Base-by-base conservation (phyloP, 2,888 invertebrate genomes). In the Zygothrica quintamaculata region DNA sequence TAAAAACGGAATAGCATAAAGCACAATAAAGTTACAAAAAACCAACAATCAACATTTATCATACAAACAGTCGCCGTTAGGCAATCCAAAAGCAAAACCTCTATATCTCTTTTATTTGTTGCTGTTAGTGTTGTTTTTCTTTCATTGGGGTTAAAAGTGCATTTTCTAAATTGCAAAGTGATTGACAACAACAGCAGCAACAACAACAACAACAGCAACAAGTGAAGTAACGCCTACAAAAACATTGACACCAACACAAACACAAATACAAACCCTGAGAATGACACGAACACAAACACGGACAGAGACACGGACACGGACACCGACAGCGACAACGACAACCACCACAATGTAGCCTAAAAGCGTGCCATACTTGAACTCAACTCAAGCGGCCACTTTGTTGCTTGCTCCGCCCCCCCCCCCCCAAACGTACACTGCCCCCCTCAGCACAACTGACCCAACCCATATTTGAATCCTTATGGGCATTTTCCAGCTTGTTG, bases 131-230 rank as follows among this genome's bases (percentile, higher is more conserved):
- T n/a, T 52, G 33, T 56, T 42, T 33, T 53, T 18, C 56, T 57
- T 65, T 65, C 29, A 40, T 60, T 55, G 25, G 47, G 55, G 50
- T 52, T 47, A 37, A 64, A 74, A 87, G 85, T 85, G 86, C 82
- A 85, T 79, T 82, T 79, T 71, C 57, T 53, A 82, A 87, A 87
- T 82, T 82, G 85, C 84, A 79, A 79, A 82, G 85, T 87, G 87
- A 82, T 82, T 87, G 87, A 85, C 87, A 82, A 75, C 65, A 70
- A 58, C 51, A 62, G 53, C 31, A 69, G 40, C 29, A 5, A 5
- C 29, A 3, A 29, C 29, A 29, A 5, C 9, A 47, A 22, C 55
- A 53, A 34, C 33, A 39, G 11, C 22, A 29, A 6, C 22, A 31
- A n/a, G n/a, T n/a, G 15, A 33, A 26, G 22, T 36, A 8, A 47